Evolutionary conservation across 2,888 invertebrate genomes (phyloP), one percentile per base, ranked within the genome.

Genomic region (Keiferia lycopersicella): DNA sequence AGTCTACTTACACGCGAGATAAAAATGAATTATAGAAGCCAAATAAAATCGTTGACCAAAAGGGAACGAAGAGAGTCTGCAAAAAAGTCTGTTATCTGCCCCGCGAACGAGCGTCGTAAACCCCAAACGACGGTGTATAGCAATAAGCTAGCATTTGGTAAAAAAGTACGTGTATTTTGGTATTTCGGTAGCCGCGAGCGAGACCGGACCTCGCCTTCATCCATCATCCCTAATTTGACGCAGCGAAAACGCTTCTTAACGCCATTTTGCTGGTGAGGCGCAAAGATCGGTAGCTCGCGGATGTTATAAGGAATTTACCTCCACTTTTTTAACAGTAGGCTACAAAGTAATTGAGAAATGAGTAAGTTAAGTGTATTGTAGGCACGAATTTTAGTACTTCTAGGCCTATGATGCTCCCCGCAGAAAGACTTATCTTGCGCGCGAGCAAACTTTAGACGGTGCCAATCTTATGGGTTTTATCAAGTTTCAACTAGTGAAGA

Each of bases 171-270:
- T 20, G 59, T 56, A 62, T 50, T 39, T 48, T 50, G 62, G 56
- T 56, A 62, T 50, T 39, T 48, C 41, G 62, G 56, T 14, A 22
- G 66, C 66, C 67, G 71, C 68, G 63, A 67, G 62, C 66, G 65
- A 67, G 53, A 65, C 68, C 60, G 56, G 51, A 53, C 51, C 22
- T 30, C n/a, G 64, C 57, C 65, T 65, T 62, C 77, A 83, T 83
- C 80, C 77, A 83, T 83, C 82, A 82, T 79, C 63, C 68, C 64
- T 78, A 80, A 82, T 80, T 80, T 81, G 83, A 82, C 79, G 74
- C 69, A 65, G 65, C 68, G 69, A 69, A 70, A 71, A 72, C 67
- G 67, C 69, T 66, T 65, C 67, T 68, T 69, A 66, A 67, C 66
- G 64, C 65, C 63, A 34, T 61, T 50, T 61, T 30, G 56, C 6